phyloP scores from a whole-genome alignment of 2,797 vertebrate genomes.

The Florisuga fusca region DNA sequence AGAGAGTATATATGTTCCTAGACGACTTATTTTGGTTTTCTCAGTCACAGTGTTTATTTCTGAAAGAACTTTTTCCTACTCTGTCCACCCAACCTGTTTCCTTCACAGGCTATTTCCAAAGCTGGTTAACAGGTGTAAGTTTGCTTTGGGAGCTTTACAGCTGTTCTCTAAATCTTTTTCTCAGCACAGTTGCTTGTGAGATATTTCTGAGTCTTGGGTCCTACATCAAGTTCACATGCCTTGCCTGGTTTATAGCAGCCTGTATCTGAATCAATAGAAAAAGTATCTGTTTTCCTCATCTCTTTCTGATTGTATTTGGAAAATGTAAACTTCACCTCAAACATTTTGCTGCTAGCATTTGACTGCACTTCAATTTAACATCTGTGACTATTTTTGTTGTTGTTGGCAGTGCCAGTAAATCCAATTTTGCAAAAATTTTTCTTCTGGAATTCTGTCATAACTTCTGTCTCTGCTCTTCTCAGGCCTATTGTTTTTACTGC shows the following conservation, averaged over 20 bases:
- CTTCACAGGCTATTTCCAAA: background rate
- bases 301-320: too few species aligned
- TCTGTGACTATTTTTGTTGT: background rate
- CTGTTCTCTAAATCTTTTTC: background rate
- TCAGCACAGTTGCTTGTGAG: background rate
- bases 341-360: background rate
- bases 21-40: background rate
- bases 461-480: background rate
- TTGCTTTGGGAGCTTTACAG: background rate
- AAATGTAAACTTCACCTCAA: background rate
- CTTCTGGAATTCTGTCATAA: background rate
- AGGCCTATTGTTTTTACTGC: background rate
- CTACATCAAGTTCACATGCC: background rate
- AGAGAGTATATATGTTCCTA: fast-evolving
- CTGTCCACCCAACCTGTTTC: background rate
- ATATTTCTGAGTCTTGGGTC: background rate
- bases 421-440: background rate
- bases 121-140: background rate
- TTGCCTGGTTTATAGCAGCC: background rate
- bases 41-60: background rate
- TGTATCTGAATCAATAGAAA: background rate
- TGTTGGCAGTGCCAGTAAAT: background rate
- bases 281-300: background rate
- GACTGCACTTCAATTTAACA: background rate
- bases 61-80: background rate